A percentile compares a stretch with the other conserved stretches of the same genome.
Evolutionary conservation across 2,888 invertebrate species (phyloP).

Genomic region (Calliscelio sp.): DNA sequence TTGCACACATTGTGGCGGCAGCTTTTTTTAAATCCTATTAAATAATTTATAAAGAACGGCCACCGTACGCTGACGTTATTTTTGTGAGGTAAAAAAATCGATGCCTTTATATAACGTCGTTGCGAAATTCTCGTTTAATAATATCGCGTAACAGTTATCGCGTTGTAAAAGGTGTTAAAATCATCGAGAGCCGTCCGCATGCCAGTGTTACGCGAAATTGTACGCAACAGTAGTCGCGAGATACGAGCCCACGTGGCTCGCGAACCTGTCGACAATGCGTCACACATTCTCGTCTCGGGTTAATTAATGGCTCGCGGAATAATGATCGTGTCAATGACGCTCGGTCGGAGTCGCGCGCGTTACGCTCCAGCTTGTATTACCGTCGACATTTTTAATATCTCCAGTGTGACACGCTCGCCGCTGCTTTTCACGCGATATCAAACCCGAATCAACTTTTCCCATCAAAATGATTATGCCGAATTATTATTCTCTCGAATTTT

Average conservation of each 20-base stretch:
- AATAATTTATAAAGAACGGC: no score
- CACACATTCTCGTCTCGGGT: conserved; percentile 60
- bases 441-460: conserved; percentile 9
- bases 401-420: conserved; percentile 38
- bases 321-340: conserved; percentile 62
- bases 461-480: no score
- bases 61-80: no score
- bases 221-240: conserved; percentile 51
- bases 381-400: conserved; percentile 51
- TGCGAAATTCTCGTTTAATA: conserved; percentile 14
- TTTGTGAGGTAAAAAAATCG: no score
- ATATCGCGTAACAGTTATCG: conserved; percentile 22
- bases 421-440: conserved; percentile 43
- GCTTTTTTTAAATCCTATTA: no score
- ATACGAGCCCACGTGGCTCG: conserved; percentile 61
- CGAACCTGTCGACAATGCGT: conserved; percentile 60
- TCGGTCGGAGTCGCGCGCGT: conserved; percentile 42
- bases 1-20: no score
- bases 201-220: conserved; percentile 45
- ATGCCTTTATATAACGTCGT: neutral
- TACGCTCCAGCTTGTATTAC: conserved; percentile 38
- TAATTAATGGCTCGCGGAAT: conserved; percentile 66
- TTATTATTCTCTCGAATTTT: no score
- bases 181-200: conserved; percentile 28
- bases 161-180: conserved; percentile 42